phyloP scores from a whole-genome alignment of 2,888 invertebrate species.

The Dicroscelio sp. region DNA sequence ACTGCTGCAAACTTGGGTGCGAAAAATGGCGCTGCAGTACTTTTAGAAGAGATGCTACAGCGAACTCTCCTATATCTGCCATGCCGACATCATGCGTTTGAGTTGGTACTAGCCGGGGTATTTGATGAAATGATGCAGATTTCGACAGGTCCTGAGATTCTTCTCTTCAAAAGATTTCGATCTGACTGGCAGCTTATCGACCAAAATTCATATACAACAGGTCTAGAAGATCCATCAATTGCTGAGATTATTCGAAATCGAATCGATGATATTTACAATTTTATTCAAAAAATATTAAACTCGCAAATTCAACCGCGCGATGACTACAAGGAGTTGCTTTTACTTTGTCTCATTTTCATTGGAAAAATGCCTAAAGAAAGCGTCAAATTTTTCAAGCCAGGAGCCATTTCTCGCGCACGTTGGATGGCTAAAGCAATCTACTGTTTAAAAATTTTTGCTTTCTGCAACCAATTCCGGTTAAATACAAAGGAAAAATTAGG shows the following conservation, averaged over 20 bases:
- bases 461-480: constrained; percentile 29
- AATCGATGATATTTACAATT: constrained; percentile 13
- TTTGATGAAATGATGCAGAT: constrained; percentile 34
- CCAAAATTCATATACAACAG: not conserved
- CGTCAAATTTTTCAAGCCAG: constrained; percentile 46
- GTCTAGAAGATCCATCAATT: not conserved
- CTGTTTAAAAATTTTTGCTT: constrained; percentile 41
- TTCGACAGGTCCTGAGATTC: constrained; percentile 35
- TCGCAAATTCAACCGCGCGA: constrained; percentile 34
- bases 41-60: constrained; percentile 8
- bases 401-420: constrained; percentile 42
- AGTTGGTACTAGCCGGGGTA: not conserved
- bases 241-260: constrained; percentile 3
- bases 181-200: constrained; percentile 9
- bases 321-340: constrained; percentile 50
- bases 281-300: constrained; percentile 18
- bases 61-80: not conserved
- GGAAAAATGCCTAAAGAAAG: constrained; percentile 34
- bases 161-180: constrained; percentile 23
- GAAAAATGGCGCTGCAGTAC: constrained; percentile 23
- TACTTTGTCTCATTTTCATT: constrained; percentile 36
- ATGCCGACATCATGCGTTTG: constrained; percentile 24
- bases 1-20: constrained; percentile 3
- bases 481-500: constrained; percentile 8
- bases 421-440: constrained; percentile 50